Conservation (phyloP, 1,140 invertebrate species). For the Cydia pomonella region DNA sequence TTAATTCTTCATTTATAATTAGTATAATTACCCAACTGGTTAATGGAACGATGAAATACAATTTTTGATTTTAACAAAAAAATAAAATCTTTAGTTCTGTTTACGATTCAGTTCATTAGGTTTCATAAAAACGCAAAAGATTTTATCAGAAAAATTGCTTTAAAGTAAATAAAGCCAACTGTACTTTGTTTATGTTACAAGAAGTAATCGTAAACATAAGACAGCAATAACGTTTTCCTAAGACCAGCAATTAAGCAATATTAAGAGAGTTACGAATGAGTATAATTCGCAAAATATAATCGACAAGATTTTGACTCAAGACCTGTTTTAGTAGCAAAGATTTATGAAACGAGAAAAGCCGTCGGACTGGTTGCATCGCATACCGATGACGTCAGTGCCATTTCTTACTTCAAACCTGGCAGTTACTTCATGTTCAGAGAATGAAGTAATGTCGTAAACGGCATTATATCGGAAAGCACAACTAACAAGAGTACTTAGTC, state of each 20-base stretch:
- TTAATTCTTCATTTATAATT: neutral
- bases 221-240: neutral
- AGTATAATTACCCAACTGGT: neutral
- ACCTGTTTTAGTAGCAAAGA: conserved; percentile 27
- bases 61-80: neutral
- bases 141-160: too few relatives aligned
- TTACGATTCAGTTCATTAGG: too few relatives aligned
- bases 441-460: conserved; percentile 2
- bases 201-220: neutral
- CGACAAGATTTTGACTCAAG: neutral
- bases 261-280: too few relatives aligned
- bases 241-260: neutral
- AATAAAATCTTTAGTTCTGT: too few relatives aligned
- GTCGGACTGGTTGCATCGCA: conserved; percentile 26
- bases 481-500: neutral
- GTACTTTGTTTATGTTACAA: too few relatives aligned
- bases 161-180: too few relatives aligned
- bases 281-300: neutral
- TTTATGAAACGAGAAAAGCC: conserved; percentile 30
- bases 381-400: conserved; percentile 31
- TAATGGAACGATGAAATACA: neutral
- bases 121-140: too few relatives aligned
- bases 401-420: conserved; percentile 22
- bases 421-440: conserved; percentile 8
- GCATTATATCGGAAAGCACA: neutral